phyloP scores from a whole-genome alignment of 2,113 vertebrate genomes.

The Herpetotheres cachinnans region DNA sequence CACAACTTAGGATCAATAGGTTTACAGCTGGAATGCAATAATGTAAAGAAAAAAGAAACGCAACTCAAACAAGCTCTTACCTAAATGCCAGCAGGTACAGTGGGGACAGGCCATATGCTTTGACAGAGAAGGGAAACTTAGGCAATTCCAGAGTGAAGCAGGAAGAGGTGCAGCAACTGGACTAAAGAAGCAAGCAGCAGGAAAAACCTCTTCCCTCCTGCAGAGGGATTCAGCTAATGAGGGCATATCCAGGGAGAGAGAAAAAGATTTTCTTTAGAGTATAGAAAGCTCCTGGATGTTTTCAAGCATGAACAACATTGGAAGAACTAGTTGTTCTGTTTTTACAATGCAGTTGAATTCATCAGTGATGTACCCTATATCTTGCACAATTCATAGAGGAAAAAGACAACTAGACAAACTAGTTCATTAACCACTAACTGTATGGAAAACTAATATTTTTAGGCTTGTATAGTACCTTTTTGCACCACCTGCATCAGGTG shows the following conservation, averaged over 20 bases:
- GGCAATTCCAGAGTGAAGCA: slow-evolving; percentile 44
- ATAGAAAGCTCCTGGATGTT: background rate
- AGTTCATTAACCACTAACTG: background rate
- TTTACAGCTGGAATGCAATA: background rate
- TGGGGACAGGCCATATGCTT: background rate
- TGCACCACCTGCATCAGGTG: slow-evolving; percentile 92
- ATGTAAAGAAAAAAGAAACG: background rate
- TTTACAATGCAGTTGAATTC: background rate
- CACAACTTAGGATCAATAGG: background rate
- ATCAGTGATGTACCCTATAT: background rate
- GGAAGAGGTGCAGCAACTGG: slow-evolving; percentile 40
- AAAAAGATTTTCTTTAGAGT: slow-evolving; percentile 31
- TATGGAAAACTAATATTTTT: background rate
- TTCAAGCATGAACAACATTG: background rate
- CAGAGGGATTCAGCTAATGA: slow-evolving; percentile 27
- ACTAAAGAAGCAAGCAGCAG: slow-evolving; percentile 49
- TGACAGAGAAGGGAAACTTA: slow-evolving; percentile 40
- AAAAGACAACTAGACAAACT: background rate
- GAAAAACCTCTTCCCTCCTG: slow-evolving; percentile 26
- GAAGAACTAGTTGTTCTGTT: background rate
- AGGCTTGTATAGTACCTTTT: slow-evolving; percentile 81
- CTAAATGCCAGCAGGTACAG: slow-evolving; percentile 39
- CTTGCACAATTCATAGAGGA: background rate
- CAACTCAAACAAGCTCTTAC: slow-evolving; percentile 7
- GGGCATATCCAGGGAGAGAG: slow-evolving; percentile 1